These are phyloP conservation scores for Eupeodes latifasciatus DNA, from an alignment of 2,888 invertebrate genomes.

Conservation along the genomic window DNA sequence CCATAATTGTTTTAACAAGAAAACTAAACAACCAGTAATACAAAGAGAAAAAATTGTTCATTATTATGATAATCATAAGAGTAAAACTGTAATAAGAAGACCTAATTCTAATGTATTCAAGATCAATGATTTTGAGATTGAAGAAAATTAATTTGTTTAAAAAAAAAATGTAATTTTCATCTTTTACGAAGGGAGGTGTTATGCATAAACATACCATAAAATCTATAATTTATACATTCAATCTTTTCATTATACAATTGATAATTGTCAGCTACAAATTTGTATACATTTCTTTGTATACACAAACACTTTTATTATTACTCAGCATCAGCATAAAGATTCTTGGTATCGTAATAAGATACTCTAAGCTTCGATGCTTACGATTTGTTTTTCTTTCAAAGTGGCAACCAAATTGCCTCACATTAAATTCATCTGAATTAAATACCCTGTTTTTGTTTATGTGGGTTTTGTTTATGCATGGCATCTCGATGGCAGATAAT, in stretches of 20 bases:
- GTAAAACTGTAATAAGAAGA: too few species aligned
- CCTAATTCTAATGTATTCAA: too few species aligned
- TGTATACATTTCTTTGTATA: neutral
- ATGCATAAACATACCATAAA: conserved; percentile 5
- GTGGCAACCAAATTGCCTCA: too few species aligned
- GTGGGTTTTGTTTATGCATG: neutral
- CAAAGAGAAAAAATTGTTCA: too few species aligned
- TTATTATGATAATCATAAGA: too few species aligned
- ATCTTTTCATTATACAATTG: neutral
- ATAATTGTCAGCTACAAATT: neutral
- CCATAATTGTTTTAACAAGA: too few species aligned
- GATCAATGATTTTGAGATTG: too few species aligned
- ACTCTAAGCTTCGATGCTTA: neutral
- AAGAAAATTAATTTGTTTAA: too few species aligned
- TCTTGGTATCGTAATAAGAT: conserved; percentile 10
- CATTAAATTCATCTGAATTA: neutral
- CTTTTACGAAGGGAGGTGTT: neutral
- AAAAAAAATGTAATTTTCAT: too few species aligned
- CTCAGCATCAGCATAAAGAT: neutral
- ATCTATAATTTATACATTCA: conserved; percentile 5
- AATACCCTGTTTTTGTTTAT: conserved; percentile 1
- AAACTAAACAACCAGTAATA: too few species aligned
- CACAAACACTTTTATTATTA: neutral
- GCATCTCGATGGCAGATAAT: too few species aligned
- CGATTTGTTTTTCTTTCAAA: neutral